These are phyloP conservation scores for Megalopta genalis DNA, from an alignment of 1,140 invertebrate species.

Conservation along the genomic window DNA sequence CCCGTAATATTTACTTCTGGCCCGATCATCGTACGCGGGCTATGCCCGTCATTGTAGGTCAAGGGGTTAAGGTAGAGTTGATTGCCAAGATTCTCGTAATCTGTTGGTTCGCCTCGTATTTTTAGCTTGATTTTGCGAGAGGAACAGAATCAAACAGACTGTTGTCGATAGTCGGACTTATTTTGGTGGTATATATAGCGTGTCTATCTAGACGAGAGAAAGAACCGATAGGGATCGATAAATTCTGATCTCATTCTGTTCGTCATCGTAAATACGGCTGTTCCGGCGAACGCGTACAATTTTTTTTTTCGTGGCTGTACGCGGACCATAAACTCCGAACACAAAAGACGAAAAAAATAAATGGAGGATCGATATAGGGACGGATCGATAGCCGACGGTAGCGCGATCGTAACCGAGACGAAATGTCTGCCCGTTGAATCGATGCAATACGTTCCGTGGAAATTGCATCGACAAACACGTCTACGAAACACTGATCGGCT, in stretches of 20 bases:
- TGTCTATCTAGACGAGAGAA: background rate
- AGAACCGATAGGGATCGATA: background rate
- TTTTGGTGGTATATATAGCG: too few species aligned
- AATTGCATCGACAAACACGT: background rate
- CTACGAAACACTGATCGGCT: background rate
- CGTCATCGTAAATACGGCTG: background rate
- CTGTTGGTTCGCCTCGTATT: too few species aligned
- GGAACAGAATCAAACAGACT: too few species aligned
- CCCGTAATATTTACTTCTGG: too few species aligned
- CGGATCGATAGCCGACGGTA: background rate
- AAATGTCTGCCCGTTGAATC: background rate
- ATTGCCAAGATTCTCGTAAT: too few species aligned
- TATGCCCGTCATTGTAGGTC: too few species aligned
- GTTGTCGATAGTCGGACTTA: too few species aligned
- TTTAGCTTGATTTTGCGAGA: too few species aligned
- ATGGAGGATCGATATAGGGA: background rate
- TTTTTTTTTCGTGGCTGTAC: background rate
- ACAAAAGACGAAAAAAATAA: background rate
- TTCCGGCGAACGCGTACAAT: background rate
- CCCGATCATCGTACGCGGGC: too few species aligned
- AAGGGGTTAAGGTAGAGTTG: too few species aligned
- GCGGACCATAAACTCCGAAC: background rate
- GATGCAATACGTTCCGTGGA: background rate
- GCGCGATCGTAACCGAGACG: background rate
- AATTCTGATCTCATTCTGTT: background rate